Percentiles rank a stretch among this genome's conserved stretches.
These are phyloP conservation scores for Tachypleus tridentatus DNA, from an alignment of 1,140 invertebrate species.

Conservation along the genomic window DNA sequence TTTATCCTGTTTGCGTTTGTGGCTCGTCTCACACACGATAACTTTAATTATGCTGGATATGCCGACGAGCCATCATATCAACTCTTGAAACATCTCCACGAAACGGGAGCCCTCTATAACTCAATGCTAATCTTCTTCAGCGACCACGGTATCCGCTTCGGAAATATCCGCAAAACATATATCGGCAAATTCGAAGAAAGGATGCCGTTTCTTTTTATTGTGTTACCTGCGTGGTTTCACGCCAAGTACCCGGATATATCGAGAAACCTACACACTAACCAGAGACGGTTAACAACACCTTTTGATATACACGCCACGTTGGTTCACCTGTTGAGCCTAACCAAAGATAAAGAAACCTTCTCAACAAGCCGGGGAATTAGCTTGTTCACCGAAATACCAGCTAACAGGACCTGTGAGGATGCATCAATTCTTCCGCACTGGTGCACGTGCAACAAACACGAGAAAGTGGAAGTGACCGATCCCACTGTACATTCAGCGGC, in stretches of 20 bases:
- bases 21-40: constrained; percentile 33
- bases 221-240: constrained; percentile 57
- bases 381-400: constrained; percentile 54
- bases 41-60: constrained; percentile 28
- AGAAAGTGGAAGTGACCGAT: constrained; percentile 8
- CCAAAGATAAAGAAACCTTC: constrained; percentile 3
- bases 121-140: constrained; percentile 66
- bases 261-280: constrained; percentile 54
- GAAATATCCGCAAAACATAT: constrained; percentile 62
- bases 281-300: constrained; percentile 35
- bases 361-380: constrained; percentile 46
- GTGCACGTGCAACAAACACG: constrained; percentile 33
- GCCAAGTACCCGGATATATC: constrained; percentile 47
- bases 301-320: constrained; percentile 40
- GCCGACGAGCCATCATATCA: constrained; percentile 30
- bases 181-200: constrained; percentile 46
- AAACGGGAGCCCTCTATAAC: constrained; percentile 33
- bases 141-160: constrained; percentile 88
- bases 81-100: constrained; percentile 28
- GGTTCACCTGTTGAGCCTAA: constrained; percentile 15
- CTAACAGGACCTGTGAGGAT: constrained; percentile 32
- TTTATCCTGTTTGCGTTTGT: constrained; percentile 32
- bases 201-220: constrained; percentile 64
- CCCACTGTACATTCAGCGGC: constrained; percentile 9
- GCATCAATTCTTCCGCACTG: constrained; percentile 35